Evolutionary conservation across 1,140 invertebrate genomes (phyloP), one percentile per base, ranked within the genome.

Genomic region (Diabrotica virgifera): DNA sequence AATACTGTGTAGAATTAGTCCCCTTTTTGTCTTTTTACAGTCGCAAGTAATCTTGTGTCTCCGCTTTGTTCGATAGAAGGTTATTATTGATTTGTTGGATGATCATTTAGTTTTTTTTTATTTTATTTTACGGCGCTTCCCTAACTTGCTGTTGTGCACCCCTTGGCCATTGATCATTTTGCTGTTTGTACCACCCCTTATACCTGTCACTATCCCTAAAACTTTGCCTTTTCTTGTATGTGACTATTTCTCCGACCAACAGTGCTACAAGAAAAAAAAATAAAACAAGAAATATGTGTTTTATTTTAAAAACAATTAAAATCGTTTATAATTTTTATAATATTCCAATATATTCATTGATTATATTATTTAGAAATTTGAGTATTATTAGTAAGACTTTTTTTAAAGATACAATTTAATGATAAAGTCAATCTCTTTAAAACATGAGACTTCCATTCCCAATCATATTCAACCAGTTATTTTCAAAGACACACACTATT

Each of bases 31-130:
- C 51, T 62, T 59, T 54, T 51, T 62, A 62, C 60, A 53, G 51
- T 62, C 54, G 59, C 63, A 59, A 66, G 64, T 64, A 61, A 64
- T 65, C 64, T 68, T 68, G 59, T 70, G 40, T 46, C 40, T 46
- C 62, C 50, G 71, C 68, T 73, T 72, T 62, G 66, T 75, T 73
- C 72, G 74, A 75, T 75, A 75, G 74, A 75, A 75, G 69, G 72
- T 75, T 75, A 75, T 75, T 74, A 75, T 75, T 71, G 52, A 69
- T 65, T 65, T 68, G 66, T 64, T 70, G 66, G 68, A 70, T 71
- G 74, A 71, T 75, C 71, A 70, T 73, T 74, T 69, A 65, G 72
- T 70, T 69, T 61, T 65, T 67, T 5, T 59, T 56, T 52, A 62
- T 64, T 54, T 40, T 4, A 46, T 53, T 59, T 63, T 64, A 13